Conservation (phyloP, 2,888 invertebrate species). For the Antheraea assamensis region DNA sequence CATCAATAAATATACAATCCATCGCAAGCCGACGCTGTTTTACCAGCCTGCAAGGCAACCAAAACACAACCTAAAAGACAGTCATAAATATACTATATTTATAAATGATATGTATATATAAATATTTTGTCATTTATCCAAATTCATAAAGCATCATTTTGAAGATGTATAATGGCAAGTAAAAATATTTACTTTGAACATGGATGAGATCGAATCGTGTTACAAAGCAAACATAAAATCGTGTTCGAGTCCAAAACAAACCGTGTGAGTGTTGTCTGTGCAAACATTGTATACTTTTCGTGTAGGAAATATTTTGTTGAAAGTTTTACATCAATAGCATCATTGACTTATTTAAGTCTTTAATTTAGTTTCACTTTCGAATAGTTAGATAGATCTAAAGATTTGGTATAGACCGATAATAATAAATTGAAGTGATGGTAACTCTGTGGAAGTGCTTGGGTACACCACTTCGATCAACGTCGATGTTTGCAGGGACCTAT, state of each 20-base stretch:
- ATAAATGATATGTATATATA: neutral
- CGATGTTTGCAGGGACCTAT: too few relatives aligned
- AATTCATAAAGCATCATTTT: constrained; percentile 7
- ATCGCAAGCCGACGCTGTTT: too few relatives aligned
- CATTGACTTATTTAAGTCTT: neutral
- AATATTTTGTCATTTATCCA: neutral
- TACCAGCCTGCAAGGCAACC: too few relatives aligned
- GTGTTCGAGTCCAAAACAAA: constrained; percentile 35
- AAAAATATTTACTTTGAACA: constrained; percentile 32
- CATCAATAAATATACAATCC: too few relatives aligned
- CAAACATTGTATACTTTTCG: neutral
- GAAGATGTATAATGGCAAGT: constrained; percentile 19
- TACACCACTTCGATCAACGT: too few relatives aligned
- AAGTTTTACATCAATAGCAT: neutral
- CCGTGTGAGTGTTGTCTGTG: neutral
- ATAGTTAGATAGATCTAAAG: neutral
- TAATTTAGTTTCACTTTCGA: neutral
- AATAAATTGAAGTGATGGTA: neutral
- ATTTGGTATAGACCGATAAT: neutral
- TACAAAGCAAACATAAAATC: constrained; percentile 38
- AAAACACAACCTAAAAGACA: too few relatives aligned
- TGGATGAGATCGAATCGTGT: constrained; percentile 29
- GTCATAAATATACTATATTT: too few relatives aligned
- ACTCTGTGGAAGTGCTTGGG: too few relatives aligned
- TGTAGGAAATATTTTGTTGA: neutral